phyloP scores from a whole-genome alignment of 1,140 invertebrate species.

The Phymorhynchus buccinoides region DNA sequence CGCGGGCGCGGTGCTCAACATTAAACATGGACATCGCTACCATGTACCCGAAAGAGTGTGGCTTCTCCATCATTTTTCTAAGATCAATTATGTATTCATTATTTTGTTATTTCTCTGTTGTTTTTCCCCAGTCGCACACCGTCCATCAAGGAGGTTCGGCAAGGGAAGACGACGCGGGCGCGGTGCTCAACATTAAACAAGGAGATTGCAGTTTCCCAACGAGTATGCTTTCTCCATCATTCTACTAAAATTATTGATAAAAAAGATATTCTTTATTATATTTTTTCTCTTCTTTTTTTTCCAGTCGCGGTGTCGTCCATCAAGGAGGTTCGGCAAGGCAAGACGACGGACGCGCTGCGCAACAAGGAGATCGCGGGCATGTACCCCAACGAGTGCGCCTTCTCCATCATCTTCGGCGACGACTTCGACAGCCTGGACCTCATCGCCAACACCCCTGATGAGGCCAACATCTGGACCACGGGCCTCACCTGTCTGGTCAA shows the following conservation, averaged over 20 bases:
- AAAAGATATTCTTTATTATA: too few relatives aligned
- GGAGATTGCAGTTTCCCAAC: too few relatives aligned
- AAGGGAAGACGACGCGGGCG: too few relatives aligned
- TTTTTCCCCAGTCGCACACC: too few relatives aligned
- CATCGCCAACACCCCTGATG: conserved; percentile 78
- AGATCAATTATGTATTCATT: too few relatives aligned
- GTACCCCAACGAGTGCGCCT: conserved; percentile 78
- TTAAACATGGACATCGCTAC: neutral
- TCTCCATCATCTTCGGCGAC: conserved; percentile 80
- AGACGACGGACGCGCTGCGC: conserved; percentile 78
- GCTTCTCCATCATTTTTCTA: too few relatives aligned
- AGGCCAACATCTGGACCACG: conserved; percentile 81
- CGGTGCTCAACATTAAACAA: neutral
- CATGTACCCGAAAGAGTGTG: too few relatives aligned
- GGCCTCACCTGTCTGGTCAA: conserved; percentile 77
- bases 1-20: neutral
- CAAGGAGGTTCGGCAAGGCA: conserved; percentile 78
- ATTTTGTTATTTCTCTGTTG: too few relatives aligned
- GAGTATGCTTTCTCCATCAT: too few relatives aligned
- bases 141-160: too few relatives aligned
- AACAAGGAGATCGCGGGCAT: conserved; percentile 75
- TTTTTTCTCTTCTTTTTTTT: neutral
- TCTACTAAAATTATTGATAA: too few relatives aligned
- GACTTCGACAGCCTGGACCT: conserved; percentile 79
- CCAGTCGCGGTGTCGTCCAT: conserved; percentile 77